Conservation (phyloP, 2,113 vertebrate species). For the Megaptera novaeangliae region DNA sequence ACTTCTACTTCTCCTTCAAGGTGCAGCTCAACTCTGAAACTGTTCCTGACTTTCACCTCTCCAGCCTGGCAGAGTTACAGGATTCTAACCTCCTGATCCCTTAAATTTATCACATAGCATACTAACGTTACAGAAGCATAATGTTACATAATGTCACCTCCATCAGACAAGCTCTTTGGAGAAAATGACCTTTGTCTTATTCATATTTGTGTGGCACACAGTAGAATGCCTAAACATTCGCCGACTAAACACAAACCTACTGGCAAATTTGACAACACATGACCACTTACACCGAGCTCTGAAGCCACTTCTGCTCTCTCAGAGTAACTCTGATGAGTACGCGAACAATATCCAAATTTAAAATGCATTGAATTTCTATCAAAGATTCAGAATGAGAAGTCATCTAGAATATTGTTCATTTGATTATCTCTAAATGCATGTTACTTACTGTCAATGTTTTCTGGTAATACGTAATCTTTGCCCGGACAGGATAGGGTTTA, state of each 20-base stretch:
- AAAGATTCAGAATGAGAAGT: not conserved
- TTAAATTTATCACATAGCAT: not conserved
- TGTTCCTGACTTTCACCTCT: not conserved
- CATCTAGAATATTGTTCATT: fast-evolving
- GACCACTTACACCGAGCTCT: not conserved
- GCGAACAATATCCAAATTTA: not conserved
- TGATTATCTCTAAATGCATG: not conserved
- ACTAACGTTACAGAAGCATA: not conserved
- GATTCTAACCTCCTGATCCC: not conserved
- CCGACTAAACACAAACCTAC: not conserved
- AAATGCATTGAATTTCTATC: not conserved
- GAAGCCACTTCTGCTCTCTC: not conserved
- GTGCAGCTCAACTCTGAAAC: not conserved
- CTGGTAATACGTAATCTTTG: slow-evolving; percentile 92
- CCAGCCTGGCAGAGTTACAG: not conserved
- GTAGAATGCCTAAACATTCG: too few relatives aligned
- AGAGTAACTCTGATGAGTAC: not conserved
- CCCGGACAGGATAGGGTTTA: slow-evolving; percentile 94
- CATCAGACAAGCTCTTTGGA: not conserved
- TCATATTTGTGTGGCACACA: not conserved
- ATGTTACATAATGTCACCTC: not conserved
- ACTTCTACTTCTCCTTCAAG: too few relatives aligned
- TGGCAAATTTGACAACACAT: not conserved
- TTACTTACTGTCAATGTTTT: slow-evolving; percentile 89
- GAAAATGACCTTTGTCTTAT: not conserved